Percentiles rank a stretch among this genome's conserved stretches.
Evolutionary conservation across 2,113 vertebrate species (phyloP).

Genomic region (Serilophus lunatus): DNA sequence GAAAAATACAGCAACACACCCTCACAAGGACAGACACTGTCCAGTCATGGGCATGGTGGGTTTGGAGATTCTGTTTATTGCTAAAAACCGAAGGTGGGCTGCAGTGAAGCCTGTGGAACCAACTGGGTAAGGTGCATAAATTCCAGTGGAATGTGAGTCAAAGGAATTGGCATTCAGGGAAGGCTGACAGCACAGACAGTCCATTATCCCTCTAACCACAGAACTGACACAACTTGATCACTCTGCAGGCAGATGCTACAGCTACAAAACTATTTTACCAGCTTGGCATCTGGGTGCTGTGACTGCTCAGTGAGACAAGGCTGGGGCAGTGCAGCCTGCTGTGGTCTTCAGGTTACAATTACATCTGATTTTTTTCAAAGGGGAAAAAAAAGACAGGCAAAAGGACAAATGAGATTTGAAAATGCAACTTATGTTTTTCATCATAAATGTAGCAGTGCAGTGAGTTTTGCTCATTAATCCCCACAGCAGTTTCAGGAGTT

Average conservation of each 20-base stretch:
- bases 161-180: constrained; percentile 60
- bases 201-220: constrained; percentile 64
- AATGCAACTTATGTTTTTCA: not conserved
- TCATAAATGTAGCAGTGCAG: not conserved
- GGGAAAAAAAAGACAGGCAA: not conserved
- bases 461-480: not conserved
- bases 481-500: not conserved
- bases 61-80: not conserved
- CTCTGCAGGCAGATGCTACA: constrained; percentile 24
- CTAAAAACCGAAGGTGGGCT: not conserved
- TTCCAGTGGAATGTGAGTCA: constrained; percentile 37
- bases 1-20: not conserved
- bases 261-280: constrained; percentile 11
- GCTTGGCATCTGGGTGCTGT: constrained; percentile 1
- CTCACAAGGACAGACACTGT: not conserved
- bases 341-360: not conserved
- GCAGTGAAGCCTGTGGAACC: not conserved
- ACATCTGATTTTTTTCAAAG: not conserved
- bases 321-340: not conserved
- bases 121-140: constrained; percentile 15
- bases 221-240: constrained; percentile 53
- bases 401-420: not conserved
- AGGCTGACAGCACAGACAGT: constrained; percentile 23
- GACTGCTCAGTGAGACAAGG: not conserved
- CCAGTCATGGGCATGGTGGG: not conserved